A percentile compares a stretch with the other conserved stretches of the same genome.
phyloP scores from a whole-genome alignment of 2,888 invertebrate species.

The Drosophila sordidula region DNA sequence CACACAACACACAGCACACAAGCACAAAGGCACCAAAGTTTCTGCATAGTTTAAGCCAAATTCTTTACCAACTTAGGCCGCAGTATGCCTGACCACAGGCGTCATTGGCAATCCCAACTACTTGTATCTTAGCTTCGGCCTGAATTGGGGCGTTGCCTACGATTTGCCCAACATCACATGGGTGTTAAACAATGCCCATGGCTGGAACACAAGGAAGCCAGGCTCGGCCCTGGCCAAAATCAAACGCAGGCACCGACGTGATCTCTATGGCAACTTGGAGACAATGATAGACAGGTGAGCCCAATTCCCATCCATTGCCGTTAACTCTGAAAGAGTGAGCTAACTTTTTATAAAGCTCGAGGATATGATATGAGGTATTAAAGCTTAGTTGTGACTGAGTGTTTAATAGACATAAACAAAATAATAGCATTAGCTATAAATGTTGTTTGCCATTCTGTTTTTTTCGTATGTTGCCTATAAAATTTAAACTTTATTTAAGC shows the following conservation, averaged over 20 bases:
- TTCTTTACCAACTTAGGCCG: slow-evolving; percentile 80
- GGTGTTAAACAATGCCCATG: slow-evolving; percentile 84
- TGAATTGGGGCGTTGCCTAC: slow-evolving; percentile 90
- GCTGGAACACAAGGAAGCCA: slow-evolving; percentile 61
- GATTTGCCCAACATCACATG: slow-evolving; percentile 87
- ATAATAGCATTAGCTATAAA: no score
- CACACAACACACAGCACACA: slow-evolving; percentile 4
- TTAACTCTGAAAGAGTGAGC: not conserved
- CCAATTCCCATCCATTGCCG: not conserved
- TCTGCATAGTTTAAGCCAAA: slow-evolving; percentile 39
- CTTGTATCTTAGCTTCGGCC: slow-evolving; percentile 87
- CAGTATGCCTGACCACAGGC: slow-evolving; percentile 88
- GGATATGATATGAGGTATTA: no score
- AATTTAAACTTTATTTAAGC: no score
- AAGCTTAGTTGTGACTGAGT: no score
- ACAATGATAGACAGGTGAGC: slow-evolving; percentile 89
- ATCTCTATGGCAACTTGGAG: slow-evolving; percentile 90
- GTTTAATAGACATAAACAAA: no score
- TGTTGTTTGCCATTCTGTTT: no score
- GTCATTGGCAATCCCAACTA: slow-evolving; percentile 87
- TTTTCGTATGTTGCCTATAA: no score
- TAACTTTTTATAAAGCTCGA: no score
- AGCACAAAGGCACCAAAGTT: slow-evolving; percentile 17
- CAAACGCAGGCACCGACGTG: slow-evolving; percentile 88
- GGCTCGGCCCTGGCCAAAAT: slow-evolving; percentile 59